Conservation (phyloP, 2,113 vertebrate species). For the Tragelaphus strepsiceros region DNA sequence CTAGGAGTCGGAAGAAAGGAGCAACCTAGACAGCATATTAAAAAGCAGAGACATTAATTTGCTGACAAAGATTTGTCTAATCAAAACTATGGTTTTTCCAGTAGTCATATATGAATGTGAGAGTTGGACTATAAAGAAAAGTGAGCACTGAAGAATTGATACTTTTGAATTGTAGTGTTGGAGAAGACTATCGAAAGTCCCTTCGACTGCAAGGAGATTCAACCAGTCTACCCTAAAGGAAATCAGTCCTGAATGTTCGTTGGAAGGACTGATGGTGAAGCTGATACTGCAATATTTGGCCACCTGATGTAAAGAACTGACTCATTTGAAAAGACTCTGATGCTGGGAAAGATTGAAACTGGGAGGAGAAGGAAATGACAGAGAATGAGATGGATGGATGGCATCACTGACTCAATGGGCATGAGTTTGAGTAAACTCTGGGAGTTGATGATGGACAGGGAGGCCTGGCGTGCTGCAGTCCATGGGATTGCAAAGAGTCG, state of each 20-base stretch:
- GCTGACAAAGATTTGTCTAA: background rate
- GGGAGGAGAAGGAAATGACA: background rate
- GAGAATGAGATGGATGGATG: background rate
- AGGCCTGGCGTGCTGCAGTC: background rate
- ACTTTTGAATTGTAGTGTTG: background rate
- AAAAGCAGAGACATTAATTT: background rate
- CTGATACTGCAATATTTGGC: background rate
- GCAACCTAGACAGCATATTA: background rate
- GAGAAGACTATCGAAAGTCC: background rate
- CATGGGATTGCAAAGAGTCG: background rate
- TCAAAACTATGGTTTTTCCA: background rate
- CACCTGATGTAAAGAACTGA: background rate
- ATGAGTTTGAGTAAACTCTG: background rate
- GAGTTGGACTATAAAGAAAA: background rate
- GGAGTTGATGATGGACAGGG: background rate
- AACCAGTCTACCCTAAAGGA: background rate
- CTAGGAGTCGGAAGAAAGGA: background rate
- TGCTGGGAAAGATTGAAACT: background rate
- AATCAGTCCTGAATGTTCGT: background rate
- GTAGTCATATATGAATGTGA: background rate
- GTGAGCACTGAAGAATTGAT: background rate
- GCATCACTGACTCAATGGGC: background rate
- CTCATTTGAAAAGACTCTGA: background rate
- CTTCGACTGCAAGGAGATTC: background rate
- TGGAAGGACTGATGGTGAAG: background rate